Percentiles rank a stretch among this genome's conserved stretches.
phyloP scores from a whole-genome alignment of 1,140 invertebrate species.

The Bombus fervidus region DNA sequence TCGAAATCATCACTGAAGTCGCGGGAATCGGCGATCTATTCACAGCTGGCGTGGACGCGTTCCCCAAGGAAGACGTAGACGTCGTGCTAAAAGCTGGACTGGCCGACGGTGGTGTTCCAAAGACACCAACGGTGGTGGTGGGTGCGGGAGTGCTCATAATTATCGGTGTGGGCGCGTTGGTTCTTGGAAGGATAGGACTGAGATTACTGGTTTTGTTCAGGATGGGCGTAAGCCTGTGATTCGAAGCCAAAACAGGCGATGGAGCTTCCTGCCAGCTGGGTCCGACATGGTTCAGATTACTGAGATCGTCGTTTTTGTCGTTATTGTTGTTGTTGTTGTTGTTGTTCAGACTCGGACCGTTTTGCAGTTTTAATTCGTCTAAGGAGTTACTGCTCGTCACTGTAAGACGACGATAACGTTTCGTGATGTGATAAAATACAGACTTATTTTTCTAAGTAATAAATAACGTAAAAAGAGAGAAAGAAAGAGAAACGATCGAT shows the following conservation, averaged over 20 bases:
- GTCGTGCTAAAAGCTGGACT: conserved; percentile 80
- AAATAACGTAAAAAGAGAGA: not conserved
- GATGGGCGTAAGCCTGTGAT: conserved; percentile 79
- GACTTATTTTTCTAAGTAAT: too few species aligned
- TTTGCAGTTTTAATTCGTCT: conserved; percentile 78
- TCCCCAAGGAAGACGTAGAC: conserved; percentile 77
- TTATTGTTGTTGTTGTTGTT: conserved; percentile 73
- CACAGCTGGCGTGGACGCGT: conserved; percentile 74
- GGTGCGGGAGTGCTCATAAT: conserved; percentile 70
- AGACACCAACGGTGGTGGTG: conserved; percentile 64
- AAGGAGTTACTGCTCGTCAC: conserved; percentile 77
- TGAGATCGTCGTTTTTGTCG: conserved; percentile 57
- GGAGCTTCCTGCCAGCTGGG: conserved; percentile 73
- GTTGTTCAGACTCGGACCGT: conserved; percentile 71
- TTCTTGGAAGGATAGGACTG: conserved; percentile 74
- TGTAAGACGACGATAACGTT: conserved; percentile 52
- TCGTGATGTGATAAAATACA: not conserved
- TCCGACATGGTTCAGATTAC: conserved; percentile 58
- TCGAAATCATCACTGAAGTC: conserved; percentile 61
- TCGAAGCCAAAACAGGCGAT: conserved; percentile 69
- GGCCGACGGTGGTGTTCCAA: conserved; percentile 77
- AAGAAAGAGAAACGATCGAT: too few species aligned
- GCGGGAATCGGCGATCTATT: conserved; percentile 79
- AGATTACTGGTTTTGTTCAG: conserved; percentile 76
- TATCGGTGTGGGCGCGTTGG: conserved; percentile 60